Base-by-base conservation (phyloP, 2,888 invertebrate genomes). In the Amphipyra berbera region DNA sequence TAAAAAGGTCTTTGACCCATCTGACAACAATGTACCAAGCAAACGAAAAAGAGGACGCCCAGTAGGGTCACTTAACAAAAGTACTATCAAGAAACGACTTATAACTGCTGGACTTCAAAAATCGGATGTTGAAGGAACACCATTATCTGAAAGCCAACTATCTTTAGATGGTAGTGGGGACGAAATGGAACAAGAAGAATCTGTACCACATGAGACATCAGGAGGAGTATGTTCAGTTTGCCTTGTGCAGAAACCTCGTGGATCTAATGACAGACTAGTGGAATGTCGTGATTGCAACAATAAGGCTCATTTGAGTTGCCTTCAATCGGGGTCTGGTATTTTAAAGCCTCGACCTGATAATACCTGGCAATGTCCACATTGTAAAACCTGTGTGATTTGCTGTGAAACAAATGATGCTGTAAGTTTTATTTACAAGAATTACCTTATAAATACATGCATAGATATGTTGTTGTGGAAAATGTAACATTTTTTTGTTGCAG, bases 321-420 rank as follows among this genome's bases (percentile, higher is more conserved):
- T 97, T 46, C 96, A 96, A 80, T 95, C 96, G 49, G 96, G 96
- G 10, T 96, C 96, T 76, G 96, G 96, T 78, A 95, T 96, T 86
- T 88, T 96, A 47, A 96, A 96, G 84, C 95, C 96, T 74, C 91
- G 95, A 48, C 96, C 96, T 42, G 96, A 96, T 74, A 96, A 96
- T 74, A 96, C 96, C 35, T 99, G 98, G 98, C 98, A 98, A 81
- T 99, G 99, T 87, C 97, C 97, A 54, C 97, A 97, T 84, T 99
- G 98, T 83, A 98, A 98, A 90, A 97, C 96, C 10, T 99, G 99
- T 90, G 96, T 96, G 47, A 95, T 97, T 42, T 98, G 98, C 84
- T 96, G 96, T 78, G 97, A 98, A 92, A 97, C 97, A 8, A 96
- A 96, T 78, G 96, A 97, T 90, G 96, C 96, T 86, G 96, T 97